Base-by-base conservation (phyloP, 2,797 vertebrate species). In the Pantherophis alleghaniensis region DNA sequence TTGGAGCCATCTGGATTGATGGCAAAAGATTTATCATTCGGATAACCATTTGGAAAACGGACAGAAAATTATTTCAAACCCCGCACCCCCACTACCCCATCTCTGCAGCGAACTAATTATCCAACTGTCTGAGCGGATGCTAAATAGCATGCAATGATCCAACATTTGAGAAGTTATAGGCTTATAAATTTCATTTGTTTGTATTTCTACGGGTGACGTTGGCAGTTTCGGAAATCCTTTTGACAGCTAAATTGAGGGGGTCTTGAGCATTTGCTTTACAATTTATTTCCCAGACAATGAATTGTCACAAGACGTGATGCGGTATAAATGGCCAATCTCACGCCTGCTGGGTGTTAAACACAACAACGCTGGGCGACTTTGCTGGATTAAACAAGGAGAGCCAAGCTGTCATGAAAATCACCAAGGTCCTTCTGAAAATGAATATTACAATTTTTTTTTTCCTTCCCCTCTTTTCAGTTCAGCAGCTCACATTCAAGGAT, bases 131-230 rank as follows among this genome's bases (percentile, higher is more conserved):
- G 87, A 42, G 16, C 91, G 87, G 57, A 93, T 93, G 90, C 87
- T 93, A 93, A 93, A 89, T 83, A 93, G 90, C 66, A 63, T 1
- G 6, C 18, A 28, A 55, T 93, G 88, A 91, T 93, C 90, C 47
- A 18, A 47, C 51, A 7, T 89, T 61, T 89, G 87, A 89, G 87
- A 93, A 93, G 87, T 91, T 89, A 93, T 89, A 20, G 93, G 69
- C 87, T 91, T 93, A 86, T 93, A 89, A 88, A 93, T 93, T 91
- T 56, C 87, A 83, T 93, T 91, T 91, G 93, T 91, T 93, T 91
- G 93, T 93, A 86, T 91, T 93, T 91, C 83, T 93, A 61, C 63
- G 87, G 90, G 88, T 91, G 87, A 91, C 86, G 32, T 56, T 89
- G 93, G 66, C 93, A 89, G 93, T 93, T 93, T 56, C 83, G 69